Evolutionary conservation across 2,888 invertebrate species (phyloP), one percentile per base, ranked within the genome.

Genomic region (Pilophorus perplexus): DNA sequence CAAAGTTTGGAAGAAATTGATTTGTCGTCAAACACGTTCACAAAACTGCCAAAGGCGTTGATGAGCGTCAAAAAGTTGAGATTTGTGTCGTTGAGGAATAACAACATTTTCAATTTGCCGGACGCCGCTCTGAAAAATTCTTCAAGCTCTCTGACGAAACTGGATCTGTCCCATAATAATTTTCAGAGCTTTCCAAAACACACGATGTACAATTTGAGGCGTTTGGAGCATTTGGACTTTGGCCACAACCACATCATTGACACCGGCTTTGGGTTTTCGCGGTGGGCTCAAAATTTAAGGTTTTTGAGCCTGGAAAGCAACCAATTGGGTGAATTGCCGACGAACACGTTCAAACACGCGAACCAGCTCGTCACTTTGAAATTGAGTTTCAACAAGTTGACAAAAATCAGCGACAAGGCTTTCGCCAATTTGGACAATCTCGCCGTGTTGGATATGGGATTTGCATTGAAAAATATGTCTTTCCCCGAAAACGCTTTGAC

Each of bases 361-460:
- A 84, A 84, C 71, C 85, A 88, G 72, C 82, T 95, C 72, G 88
- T 88, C 74, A 93, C 94, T 78, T 84, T 96, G 71, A 91, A 90
- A 78, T 79, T 96, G 71, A 93, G 93, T 75, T 93, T 93, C 78
- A 96, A 96, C 78, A 87, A 89, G 74, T 83, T 96, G 71, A 85
- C 86, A 73, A 86, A 87, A 74, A 84, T 95, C 72, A 89, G 91
- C 75, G 84, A 86, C 25, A 84, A 88, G 75, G 87, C 90, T 18
- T 91, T 94, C 76, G 82, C 83, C 67, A 88, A 89, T 73, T 81
- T 92, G 68, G 83, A 84, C 62, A 85, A 85, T 16, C 79, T 94
- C 62, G 88, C 89, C 76, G 88, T 88, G 68, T 79, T 94, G 38
- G 93, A 93, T 77, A 82, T 93, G 64, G 92, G 92, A 68, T 91